Base-by-base conservation (phyloP, 64 coral and sea anemone genomes). In the Stylophora pistillata region DNA sequence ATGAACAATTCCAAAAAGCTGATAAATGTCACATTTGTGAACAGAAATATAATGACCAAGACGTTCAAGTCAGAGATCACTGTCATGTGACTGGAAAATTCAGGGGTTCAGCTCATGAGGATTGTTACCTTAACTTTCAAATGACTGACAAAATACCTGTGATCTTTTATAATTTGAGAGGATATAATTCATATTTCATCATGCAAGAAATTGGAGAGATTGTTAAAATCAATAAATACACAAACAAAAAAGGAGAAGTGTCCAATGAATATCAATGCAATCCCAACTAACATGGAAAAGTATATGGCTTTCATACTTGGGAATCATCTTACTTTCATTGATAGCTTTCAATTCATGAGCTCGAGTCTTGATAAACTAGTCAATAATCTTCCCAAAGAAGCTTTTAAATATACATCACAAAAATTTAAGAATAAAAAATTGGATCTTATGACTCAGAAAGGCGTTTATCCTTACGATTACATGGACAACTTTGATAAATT, bases 261-360 rank as follows among this genome's bases (percentile, higher is more conserved):
- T 4, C 3, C 3, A 9, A 73, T 31, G 71, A 0, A 33, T 31
- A 33, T 73, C 9, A 31, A 31, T 13, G 27, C 12, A 15, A 73
- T 31, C 1, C 30, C 71, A 10, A 73, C 31, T 1, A 73, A 33
- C 17, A 73, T 73, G 71, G 71, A 73, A 73, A 29, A 73, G 13
- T 73, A 73, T 73, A 73, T 73, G 26, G 25, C 71, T 31, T 73
- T 73, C 71, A 73, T 31, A 9, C 31, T 73, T 10, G 71, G n/a
- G 1, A 31, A 47, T 3, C 37, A 47, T 47, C 7, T 47, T 47
- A 7, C 7, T 3, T 13, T 33, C 13, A 30, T 73, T 31, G 5
- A 73, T 12, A 73, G 71, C 31, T 73, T 47, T 7, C 37, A 47
- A 47, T 47, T 47, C 7, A 47, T 47, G 37, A 47, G 37, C 37